These are phyloP conservation scores for Drosophila sproati DNA, from an alignment of 1,140 invertebrate species.

Conservation along the genomic window DNA sequence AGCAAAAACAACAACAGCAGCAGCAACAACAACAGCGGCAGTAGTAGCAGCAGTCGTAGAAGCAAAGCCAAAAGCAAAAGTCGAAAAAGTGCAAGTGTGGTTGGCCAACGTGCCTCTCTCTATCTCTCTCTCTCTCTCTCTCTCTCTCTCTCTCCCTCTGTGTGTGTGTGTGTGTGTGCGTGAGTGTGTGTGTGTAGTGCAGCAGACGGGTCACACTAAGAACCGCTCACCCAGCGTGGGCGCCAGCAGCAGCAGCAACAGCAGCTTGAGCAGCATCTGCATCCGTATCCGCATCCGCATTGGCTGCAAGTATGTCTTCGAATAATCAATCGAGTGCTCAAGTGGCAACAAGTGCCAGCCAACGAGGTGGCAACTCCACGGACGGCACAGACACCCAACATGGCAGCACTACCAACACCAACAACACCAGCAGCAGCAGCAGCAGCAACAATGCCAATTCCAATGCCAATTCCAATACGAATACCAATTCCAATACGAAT, in stretches of 20 bases:
- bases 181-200: conserved; percentile 22
- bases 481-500: too few species aligned
- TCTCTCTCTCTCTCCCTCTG: too few species aligned
- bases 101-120: conserved; percentile 33
- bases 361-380: conserved; percentile 52
- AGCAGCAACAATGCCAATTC: conserved; percentile 40
- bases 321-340: conserved; percentile 74
- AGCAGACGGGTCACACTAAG: conserved; percentile 7
- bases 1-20: conserved; percentile 32
- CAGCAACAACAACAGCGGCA: conserved; percentile 5
- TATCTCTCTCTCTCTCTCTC: too few species aligned
- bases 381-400: conserved; percentile 59
- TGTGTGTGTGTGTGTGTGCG: conserved; percentile 19
- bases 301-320: conserved; percentile 73
- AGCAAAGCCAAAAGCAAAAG: conserved; percentile 3
- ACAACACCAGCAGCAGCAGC: conserved; percentile 40
- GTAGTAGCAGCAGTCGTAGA: not conserved
- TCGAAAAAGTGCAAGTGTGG: conserved; percentile 39
- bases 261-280: conserved; percentile 2
- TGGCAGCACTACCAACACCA: conserved; percentile 29
- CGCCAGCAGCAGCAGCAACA: conserved; percentile 15
- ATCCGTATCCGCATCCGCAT: conserved; percentile 9
- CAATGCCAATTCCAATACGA: conserved; percentile 7
- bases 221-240: conserved; percentile 30
- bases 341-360: conserved; percentile 72